Conservation (phyloP, 2,888 invertebrate species). For the Mythimna lalbum region DNA sequence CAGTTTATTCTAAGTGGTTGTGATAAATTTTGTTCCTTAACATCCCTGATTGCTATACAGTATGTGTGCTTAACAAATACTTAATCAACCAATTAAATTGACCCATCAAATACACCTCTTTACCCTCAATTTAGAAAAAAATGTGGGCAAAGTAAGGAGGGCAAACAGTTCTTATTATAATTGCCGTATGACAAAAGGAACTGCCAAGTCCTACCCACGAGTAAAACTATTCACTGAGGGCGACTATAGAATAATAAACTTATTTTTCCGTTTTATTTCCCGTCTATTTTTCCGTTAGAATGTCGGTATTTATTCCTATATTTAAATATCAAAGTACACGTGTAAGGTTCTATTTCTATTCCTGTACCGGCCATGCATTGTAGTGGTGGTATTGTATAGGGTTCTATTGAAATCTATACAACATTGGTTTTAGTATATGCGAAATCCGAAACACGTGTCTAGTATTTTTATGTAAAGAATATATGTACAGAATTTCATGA, state of each 20-base stretch:
- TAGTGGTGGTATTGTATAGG: too few relatives aligned
- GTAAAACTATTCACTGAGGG: constrained; percentile 44
- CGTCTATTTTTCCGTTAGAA: constrained; percentile 21
- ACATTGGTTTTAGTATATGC: too few relatives aligned
- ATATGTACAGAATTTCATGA: too few relatives aligned
- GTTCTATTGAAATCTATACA: neutral
- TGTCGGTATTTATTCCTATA: constrained; percentile 1
- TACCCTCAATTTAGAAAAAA: neutral
- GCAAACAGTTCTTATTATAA: constrained; percentile 20
- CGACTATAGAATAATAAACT: constrained; percentile 38
- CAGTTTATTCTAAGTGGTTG: too few relatives aligned
- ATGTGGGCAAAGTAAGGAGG: neutral
- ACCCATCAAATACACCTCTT: constrained; percentile 10
- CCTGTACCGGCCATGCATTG: neutral
- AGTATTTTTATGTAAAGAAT: too few relatives aligned
- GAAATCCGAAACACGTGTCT: too few relatives aligned
- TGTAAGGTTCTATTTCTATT: constrained; percentile 7
- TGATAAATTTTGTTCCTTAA: too few relatives aligned
- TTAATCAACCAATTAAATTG: constrained; percentile 13
- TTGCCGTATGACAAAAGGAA: constrained; percentile 36
- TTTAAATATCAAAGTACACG: constrained; percentile 13
- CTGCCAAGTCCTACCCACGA: constrained; percentile 18
- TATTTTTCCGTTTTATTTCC: constrained; percentile 29
- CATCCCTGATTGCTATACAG: constrained; percentile 18
- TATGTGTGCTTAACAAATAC: constrained; percentile 14